These are phyloP conservation scores for Lophotriccus pileatus DNA, from an alignment of 2,797 vertebrate genomes.

Conservation along the genomic window DNA sequence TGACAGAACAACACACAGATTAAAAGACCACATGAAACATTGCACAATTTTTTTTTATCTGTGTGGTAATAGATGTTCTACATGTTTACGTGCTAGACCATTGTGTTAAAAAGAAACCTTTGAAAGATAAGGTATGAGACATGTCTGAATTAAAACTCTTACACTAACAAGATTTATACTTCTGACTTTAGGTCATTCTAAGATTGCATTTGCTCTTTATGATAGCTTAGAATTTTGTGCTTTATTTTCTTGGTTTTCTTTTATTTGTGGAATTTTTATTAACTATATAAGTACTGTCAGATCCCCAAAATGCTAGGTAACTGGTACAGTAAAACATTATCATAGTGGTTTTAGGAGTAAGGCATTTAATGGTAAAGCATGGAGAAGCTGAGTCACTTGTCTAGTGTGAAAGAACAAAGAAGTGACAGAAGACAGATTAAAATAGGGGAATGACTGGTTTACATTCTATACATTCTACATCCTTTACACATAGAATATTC, in stretches of 20 bases:
- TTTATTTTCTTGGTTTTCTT: background rate
- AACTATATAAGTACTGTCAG: background rate
- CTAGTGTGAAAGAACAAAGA: background rate
- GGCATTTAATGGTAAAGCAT: background rate
- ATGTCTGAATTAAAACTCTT: background rate
- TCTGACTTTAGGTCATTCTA: background rate
- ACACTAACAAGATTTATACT: background rate
- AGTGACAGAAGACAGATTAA: background rate
- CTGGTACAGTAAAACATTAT: background rate
- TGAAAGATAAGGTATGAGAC: background rate
- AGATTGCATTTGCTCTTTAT: background rate
- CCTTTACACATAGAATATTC: background rate
- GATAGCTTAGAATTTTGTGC: background rate
- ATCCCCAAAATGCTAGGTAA: background rate
- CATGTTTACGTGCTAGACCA: background rate
- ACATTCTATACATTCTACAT: background rate
- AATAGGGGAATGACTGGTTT: background rate
- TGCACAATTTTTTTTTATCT: background rate
- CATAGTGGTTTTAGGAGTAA: background rate
- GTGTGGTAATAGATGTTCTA: background rate
- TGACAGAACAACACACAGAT: background rate
- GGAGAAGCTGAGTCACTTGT: background rate
- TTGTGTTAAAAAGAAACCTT: background rate
- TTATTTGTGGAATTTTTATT: background rate
- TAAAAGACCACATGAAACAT: background rate